Percentiles rank a stretch among this genome's conserved stretches.
Evolutionary conservation across 2,888 invertebrate species (phyloP).

Genomic region (Erynnis tages): DNA sequence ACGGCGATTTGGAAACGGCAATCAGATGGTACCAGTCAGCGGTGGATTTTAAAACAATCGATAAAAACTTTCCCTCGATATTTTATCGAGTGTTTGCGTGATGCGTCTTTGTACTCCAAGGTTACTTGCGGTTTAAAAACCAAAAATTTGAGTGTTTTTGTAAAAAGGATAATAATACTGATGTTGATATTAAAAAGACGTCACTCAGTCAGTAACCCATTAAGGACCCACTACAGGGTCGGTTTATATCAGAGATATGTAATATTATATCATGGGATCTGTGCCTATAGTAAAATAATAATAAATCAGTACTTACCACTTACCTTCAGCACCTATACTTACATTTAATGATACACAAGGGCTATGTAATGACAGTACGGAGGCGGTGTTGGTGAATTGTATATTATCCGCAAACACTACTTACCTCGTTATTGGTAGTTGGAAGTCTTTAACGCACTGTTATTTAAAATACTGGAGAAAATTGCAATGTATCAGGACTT

Average conservation of each 20-base stretch:
- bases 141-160: too few relatives aligned
- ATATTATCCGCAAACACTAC: constrained; percentile 32
- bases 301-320: too few relatives aligned
- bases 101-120: constrained; percentile 20
- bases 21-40: constrained; percentile 45
- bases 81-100: constrained; percentile 66
- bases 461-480: constrained; percentile 15
- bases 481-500: too few relatives aligned
- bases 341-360: constrained; percentile 46
- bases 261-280: too few relatives aligned
- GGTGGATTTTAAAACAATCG: constrained; percentile 50
- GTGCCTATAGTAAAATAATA: too few relatives aligned
- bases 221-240: too few relatives aligned
- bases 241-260: too few relatives aligned
- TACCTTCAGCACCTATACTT: too few relatives aligned
- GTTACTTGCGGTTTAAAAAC: not conserved
- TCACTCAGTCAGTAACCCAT: too few relatives aligned
- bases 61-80: constrained; percentile 65
- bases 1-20: constrained; percentile 8
- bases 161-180: too few relatives aligned
- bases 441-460: constrained; percentile 18
- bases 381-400: constrained; percentile 47
- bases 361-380: constrained; percentile 33
- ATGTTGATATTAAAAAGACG: too few relatives aligned
- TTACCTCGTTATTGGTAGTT: constrained; percentile 39